A percentile compares a stretch with the other conserved stretches of the same genome.
Conservation (phyloP, 2,888 invertebrate species). For the Ormyrus labotus region DNA sequence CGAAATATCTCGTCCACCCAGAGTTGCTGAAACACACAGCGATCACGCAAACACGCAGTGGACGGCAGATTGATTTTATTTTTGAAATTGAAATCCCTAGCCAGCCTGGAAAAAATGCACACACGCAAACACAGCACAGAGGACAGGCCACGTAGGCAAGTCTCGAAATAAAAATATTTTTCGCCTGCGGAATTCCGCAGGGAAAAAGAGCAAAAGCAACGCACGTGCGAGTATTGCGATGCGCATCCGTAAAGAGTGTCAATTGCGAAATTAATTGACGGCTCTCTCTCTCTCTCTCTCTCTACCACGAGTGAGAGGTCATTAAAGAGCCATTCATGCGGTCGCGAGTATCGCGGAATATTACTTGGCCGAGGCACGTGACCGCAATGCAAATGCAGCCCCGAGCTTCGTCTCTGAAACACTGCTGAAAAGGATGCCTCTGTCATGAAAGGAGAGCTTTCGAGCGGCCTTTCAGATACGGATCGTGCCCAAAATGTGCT, state of each 20-base stretch:
- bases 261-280: conserved; percentile 53
- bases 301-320: conserved; percentile 45
- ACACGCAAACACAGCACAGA: no score
- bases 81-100: no score
- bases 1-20: no score
- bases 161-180: conserved; percentile 20
- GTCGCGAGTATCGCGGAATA: conserved; percentile 31
- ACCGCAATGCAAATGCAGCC: conserved; percentile 30
- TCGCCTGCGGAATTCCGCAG: neutral
- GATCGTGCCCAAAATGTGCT: no score
- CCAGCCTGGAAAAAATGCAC: no score
- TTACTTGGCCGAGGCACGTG: conserved; percentile 35
- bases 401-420: no score
- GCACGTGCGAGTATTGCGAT: conserved; percentile 26
- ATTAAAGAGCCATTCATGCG: conserved; percentile 66
- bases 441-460: no score
- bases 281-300: neutral
- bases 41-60: no score
- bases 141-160: neutral
- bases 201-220: neutral
- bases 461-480: no score
- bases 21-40: no score
- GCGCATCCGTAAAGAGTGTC: conserved; percentile 44
- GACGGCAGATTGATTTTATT: no score
- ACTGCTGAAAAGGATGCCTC: no score